Percentiles rank a stretch among this genome's conserved stretches.
phyloP scores from a whole-genome alignment of 2,888 invertebrate genomes.

The Limenitis arthemis region DNA sequence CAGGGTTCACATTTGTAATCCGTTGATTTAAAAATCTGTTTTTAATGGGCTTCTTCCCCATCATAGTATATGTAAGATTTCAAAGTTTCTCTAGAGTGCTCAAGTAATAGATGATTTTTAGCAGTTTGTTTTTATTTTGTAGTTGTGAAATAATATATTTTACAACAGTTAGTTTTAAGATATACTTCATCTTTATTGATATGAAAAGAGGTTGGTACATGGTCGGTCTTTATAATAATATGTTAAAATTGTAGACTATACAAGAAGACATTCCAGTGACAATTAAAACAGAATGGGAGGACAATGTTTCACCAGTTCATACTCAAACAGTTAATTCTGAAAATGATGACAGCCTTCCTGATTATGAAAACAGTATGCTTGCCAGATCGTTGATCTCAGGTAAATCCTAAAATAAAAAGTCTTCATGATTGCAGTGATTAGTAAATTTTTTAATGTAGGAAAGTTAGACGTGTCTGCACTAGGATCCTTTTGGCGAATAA shows the following conservation, averaged over 20 bases:
- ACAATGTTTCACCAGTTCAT: constrained; percentile 42
- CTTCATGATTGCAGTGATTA: too few species aligned
- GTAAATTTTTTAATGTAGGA: constrained; percentile 32
- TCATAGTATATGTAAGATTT: too few species aligned
- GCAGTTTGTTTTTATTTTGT: too few species aligned
- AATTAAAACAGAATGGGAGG: constrained; percentile 57
- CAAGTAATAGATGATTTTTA: too few species aligned
- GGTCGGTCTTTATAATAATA: too few species aligned
- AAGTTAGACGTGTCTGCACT: constrained; percentile 41
- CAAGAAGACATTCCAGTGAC: constrained; percentile 52
- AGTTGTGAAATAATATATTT: too few species aligned
- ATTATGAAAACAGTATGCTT: constrained; percentile 70
- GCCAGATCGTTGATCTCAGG: constrained; percentile 66
- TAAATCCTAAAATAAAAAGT: constrained; percentile 20
- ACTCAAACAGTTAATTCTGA: constrained; percentile 44
- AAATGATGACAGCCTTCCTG: constrained; percentile 63
- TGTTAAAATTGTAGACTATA: constrained; percentile 1
- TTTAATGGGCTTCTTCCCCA: too few species aligned
- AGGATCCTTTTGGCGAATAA: constrained; percentile 46
- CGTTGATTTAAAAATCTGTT: too few species aligned
- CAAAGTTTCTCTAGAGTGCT: too few species aligned
- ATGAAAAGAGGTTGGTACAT: too few species aligned
- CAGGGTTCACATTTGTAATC: constrained; percentile 8
- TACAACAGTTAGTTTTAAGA: too few species aligned
- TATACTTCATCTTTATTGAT: too few species aligned